Conservation (phyloP, 2,113 vertebrate species). For the Fregetta grallaria region DNA sequence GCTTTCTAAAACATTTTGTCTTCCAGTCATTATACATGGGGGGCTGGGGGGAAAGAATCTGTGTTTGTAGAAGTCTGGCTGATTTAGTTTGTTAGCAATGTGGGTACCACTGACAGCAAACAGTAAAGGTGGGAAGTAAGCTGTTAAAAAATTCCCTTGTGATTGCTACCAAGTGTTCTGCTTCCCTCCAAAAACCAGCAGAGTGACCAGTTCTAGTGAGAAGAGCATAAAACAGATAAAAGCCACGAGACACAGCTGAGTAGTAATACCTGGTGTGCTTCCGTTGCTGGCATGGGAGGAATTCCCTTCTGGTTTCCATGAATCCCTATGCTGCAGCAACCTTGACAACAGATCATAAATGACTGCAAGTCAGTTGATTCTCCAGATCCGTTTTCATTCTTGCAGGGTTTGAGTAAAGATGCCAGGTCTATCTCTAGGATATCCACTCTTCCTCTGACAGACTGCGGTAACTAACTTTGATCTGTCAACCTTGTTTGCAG, state of each 20-base stretch:
- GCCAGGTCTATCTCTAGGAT: not conserved
- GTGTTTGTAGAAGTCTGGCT: not conserved
- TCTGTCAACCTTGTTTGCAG: not conserved
- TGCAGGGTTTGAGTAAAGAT: not conserved
- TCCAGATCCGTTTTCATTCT: not conserved
- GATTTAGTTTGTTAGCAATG: not conserved
- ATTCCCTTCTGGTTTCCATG: not conserved
- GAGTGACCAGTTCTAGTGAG: not conserved
- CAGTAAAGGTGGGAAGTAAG: rapidly evolving
- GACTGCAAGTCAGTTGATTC: not conserved
- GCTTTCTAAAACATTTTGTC: not conserved
- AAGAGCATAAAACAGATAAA: not conserved
- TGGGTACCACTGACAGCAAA: not conserved
- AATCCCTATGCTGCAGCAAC: rapidly evolving
- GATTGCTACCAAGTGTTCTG: not conserved
- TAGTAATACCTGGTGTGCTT: not conserved
- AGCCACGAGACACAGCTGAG: not conserved
- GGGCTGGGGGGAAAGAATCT: too few relatives aligned
- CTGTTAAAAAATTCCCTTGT: rapidly evolving
- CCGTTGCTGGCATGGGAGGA: not conserved
- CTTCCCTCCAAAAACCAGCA: not conserved
- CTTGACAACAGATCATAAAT: not conserved
- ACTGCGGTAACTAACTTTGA: not conserved
- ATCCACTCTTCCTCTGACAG: not conserved
- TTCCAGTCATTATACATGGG: not conserved